These are phyloP conservation scores for Melanotaenia nigrans DNA, from an alignment of 2,797 vertebrate species.

Conservation along the genomic window DNA sequence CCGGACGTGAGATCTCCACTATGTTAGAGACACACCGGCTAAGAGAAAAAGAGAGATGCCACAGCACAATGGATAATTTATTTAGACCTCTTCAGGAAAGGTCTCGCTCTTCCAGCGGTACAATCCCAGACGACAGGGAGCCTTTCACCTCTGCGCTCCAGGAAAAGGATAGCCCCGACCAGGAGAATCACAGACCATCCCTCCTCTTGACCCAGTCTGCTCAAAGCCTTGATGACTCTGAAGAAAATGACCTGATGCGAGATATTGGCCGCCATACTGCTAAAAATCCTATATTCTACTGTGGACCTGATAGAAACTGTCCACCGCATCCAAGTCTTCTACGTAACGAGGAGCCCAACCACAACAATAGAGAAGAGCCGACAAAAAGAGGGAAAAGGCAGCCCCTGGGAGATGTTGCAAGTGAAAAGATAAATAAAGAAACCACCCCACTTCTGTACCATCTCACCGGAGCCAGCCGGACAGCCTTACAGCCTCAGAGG, in stretches of 20 bases:
- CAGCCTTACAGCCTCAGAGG: slow-evolving; percentile 61
- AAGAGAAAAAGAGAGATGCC: slow-evolving; percentile 70
- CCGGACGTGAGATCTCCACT: slow-evolving; percentile 50
- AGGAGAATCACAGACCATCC: slow-evolving; percentile 56
- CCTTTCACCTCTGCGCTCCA: slow-evolving; percentile 36
- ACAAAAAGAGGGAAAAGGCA: slow-evolving; percentile 62
- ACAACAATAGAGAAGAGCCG: slow-evolving; percentile 61
- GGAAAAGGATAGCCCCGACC: slow-evolving; percentile 50
- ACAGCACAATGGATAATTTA: slow-evolving; percentile 75
- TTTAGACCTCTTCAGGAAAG: slow-evolving; percentile 64
- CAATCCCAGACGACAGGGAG: slow-evolving; percentile 55
- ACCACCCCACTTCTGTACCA: slow-evolving; percentile 90
- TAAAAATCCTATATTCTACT: slow-evolving; percentile 77
- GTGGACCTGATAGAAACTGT: slow-evolving; percentile 74
- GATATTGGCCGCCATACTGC: slow-evolving; percentile 65
- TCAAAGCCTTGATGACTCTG: slow-evolving; percentile 59
- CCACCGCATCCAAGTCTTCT: slow-evolving; percentile 27
- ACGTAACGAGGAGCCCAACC: slow-evolving; percentile 47
- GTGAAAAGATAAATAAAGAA: slow-evolving; percentile 88
- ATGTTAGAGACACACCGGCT: slow-evolving; percentile 53
- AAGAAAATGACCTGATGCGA: slow-evolving; percentile 60
- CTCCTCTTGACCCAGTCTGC: slow-evolving; percentile 42
- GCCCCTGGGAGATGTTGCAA: slow-evolving; percentile 68
- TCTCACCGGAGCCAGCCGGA: slow-evolving; percentile 85
- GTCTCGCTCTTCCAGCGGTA: slow-evolving; percentile 54